Conservation (phyloP, 2,113 vertebrate genomes). For the Perca flavescens region DNA sequence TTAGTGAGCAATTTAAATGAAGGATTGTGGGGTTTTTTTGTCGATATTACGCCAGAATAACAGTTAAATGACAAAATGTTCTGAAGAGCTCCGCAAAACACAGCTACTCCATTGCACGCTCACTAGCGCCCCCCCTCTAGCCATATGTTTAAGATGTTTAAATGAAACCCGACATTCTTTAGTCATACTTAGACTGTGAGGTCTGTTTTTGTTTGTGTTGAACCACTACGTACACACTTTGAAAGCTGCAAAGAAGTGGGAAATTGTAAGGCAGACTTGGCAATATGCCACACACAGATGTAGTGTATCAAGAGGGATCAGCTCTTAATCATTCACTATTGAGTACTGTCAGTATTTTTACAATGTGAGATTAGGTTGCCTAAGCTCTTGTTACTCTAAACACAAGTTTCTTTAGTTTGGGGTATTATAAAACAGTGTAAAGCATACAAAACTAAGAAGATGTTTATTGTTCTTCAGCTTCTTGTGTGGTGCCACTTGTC, state of each 20-base stretch:
- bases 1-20: no score
- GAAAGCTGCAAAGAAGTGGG: neutral
- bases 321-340: neutral
- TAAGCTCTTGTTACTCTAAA: slow-evolving; percentile 13
- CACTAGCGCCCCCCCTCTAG: no score
- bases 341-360: neutral
- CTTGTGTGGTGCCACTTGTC: slow-evolving; percentile 12
- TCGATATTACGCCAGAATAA: no score
- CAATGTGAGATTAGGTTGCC: neutral
- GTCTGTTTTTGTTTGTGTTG: neutral
- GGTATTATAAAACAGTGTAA: slow-evolving; percentile 6
- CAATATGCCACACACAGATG: neutral
- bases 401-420: slow-evolving; percentile 13
- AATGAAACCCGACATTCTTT: neutral
- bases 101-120: no score
- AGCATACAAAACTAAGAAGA: slow-evolving; percentile 3
- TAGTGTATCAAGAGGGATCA: slow-evolving; percentile 3
- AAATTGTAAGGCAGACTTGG: neutral
- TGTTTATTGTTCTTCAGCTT: neutral
- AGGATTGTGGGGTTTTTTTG: no score
- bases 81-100: no score
- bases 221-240: neutral
- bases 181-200: neutral
- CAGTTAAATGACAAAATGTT: no score
- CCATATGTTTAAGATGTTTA: neutral